Conservation (phyloP, 2,797 vertebrate genomes). For the Vespertilio murinus region DNA sequence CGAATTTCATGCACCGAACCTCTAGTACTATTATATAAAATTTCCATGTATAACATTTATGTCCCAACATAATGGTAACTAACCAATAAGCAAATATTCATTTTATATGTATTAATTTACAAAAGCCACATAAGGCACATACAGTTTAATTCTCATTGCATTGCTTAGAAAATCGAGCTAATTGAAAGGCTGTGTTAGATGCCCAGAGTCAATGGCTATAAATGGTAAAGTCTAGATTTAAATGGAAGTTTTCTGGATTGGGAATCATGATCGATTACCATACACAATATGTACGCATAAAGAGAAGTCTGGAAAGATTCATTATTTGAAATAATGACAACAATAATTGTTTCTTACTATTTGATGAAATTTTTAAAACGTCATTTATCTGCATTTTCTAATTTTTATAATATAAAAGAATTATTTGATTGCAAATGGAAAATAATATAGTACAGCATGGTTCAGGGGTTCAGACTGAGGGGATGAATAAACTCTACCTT, state of each 20-base stretch:
- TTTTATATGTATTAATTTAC: background rate
- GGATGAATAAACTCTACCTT: background rate
- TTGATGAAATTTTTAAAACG: background rate
- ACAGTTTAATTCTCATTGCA: background rate
- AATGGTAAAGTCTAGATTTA: background rate
- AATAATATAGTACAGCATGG: background rate
- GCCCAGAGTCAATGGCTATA: background rate
- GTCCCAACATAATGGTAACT: background rate
- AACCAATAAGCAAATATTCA: background rate
- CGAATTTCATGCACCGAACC: too few species aligned
- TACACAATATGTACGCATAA: background rate
- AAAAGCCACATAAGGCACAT: background rate
- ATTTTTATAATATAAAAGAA: background rate
- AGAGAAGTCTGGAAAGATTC: background rate
- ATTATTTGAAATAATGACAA: background rate
- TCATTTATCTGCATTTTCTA: background rate
- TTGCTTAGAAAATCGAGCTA: background rate
- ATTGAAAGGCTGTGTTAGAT: background rate
- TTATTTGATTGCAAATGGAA: background rate
- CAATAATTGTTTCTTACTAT: background rate
- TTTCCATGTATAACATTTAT: background rate
- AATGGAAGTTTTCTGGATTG: background rate
- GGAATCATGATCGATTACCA: background rate
- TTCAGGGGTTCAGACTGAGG: background rate
- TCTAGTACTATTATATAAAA: background rate